Base-by-base conservation (phyloP, 2,888 invertebrate species). In the Germaria angustata region DNA sequence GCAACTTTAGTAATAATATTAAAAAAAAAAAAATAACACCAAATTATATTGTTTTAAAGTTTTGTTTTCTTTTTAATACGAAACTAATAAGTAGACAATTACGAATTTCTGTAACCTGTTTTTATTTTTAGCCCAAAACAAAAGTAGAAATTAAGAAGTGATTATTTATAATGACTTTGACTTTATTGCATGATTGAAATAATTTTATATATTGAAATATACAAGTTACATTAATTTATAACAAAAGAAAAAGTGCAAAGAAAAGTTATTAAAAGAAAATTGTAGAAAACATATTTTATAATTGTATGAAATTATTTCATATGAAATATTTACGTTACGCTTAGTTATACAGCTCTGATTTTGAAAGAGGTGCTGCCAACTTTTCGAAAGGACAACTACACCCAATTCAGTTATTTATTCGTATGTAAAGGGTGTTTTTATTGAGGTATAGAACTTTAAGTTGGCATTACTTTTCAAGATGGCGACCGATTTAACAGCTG, bases 11-110 rank as follows among this genome's bases (percentile, higher is more conserved):
- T n/a, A n/a, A n/a, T n/a, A n/a, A n/a, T n/a, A n/a, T n/a, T n/a
- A n/a, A n/a, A n/a, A n/a, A n/a, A n/a, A n/a, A n/a, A n/a, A n/a
- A n/a, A n/a, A n/a, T n/a, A n/a, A n/a, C n/a, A n/a, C n/a, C n/a
- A 46, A 39, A 46, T 55, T 55, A 55, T 65, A 66, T 76, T 76
- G 32, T 68, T 76, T 76, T 59, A 76, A 77, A 51, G 24, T 69
- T 57, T 69, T 69, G 44, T 68, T 77, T 77, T 77, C 51, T 63
- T 61, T 63, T 49, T 68, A 61, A 77, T 77, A 59, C 24, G 41
- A 53, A 69, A 51, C 68, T 77, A 69, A 69, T 77, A 61, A 53
- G 20, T 51, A 53, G 13, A 32, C 66, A 66, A 59, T 68, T 68
- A 77, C 51, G 34, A 61, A 55, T 75, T 39, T 39, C 20, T n/a